phyloP scores from a whole-genome alignment of 2,797 vertebrate species.

The Myotis findleyi region DNA sequence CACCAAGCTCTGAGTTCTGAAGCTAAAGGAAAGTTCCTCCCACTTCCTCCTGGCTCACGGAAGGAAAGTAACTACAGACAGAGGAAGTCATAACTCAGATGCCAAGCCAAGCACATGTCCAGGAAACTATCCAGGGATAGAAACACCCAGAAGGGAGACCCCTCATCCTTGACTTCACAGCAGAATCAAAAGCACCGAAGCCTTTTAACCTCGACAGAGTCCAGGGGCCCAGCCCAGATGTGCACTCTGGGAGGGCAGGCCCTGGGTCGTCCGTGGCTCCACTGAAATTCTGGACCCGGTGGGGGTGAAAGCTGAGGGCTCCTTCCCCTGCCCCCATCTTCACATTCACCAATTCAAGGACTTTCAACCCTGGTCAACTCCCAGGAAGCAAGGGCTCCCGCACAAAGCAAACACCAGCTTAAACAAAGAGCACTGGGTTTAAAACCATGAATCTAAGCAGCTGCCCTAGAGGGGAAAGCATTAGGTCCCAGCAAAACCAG shows the following conservation, averaged over 20 bases:
- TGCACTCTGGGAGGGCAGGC: no score
- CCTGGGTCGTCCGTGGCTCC: no score
- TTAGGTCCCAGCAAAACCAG: background rate
- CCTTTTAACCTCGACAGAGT: fast-evolving
- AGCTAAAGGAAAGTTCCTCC: background rate
- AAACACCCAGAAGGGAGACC: background rate
- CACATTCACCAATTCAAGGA: background rate
- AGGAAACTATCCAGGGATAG: background rate
- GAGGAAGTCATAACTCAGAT: background rate
- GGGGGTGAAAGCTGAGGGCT: fast-evolving
- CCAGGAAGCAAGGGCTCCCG: background rate
- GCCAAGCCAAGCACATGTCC: background rate
- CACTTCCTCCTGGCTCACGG: background rate
- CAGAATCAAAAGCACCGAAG: background rate
- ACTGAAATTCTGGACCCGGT: fast-evolving
- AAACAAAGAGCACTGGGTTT: background rate
- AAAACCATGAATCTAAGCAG: background rate
- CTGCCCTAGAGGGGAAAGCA: background rate
- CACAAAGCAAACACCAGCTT: background rate
- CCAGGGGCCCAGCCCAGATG: background rate
- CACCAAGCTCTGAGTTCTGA: background rate
- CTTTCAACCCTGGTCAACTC: background rate
- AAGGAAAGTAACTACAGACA: background rate
- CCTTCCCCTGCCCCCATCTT: background rate
- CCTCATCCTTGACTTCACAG: background rate